Conservation (phyloP, 2,888 invertebrate genomes). For the Noctua comes region DNA sequence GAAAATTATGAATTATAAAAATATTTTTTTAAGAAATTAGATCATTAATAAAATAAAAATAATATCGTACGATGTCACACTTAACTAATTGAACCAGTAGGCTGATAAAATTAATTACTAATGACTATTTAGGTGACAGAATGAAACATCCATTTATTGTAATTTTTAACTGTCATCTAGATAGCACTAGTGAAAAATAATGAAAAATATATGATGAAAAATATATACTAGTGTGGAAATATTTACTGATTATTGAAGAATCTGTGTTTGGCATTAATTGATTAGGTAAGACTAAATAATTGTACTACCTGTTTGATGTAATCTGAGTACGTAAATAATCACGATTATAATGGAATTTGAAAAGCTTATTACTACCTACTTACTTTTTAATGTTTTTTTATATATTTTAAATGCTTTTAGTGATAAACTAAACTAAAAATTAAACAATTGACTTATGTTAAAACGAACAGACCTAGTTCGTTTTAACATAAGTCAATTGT, state of each 20-base stretch:
- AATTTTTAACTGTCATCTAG: slow-evolving; percentile 29
- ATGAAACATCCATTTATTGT: slow-evolving; percentile 23
- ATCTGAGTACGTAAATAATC: background rate
- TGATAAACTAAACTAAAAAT: too few relatives aligned
- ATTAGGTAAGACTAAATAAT: slow-evolving; percentile 6
- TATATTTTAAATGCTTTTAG: background rate
- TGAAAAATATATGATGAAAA: slow-evolving; percentile 30
- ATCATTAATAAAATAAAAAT: slow-evolving; percentile 3
- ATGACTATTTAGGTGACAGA: slow-evolving; percentile 12
- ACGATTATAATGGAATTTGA: too few relatives aligned
- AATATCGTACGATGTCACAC: background rate
- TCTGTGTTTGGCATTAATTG: background rate
- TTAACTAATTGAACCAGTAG: slow-evolving; percentile 5
- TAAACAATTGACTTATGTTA: too few relatives aligned
- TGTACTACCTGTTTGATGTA: background rate
- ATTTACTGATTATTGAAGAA: slow-evolving; percentile 8
- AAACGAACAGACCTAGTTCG: too few relatives aligned
- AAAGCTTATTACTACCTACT: background rate
- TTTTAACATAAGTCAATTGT: too few relatives aligned
- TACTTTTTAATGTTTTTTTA: too few relatives aligned
- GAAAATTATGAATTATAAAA: background rate
- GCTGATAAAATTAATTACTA: slow-evolving; percentile 24
- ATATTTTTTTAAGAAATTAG: background rate
- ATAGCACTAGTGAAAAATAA: slow-evolving; percentile 5
- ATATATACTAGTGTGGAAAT: slow-evolving; percentile 7